Evolutionary conservation across 1,140 invertebrate species (phyloP), one percentile per base, ranked within the genome.

Genomic region (Ditylenchus dipsaci): DNA sequence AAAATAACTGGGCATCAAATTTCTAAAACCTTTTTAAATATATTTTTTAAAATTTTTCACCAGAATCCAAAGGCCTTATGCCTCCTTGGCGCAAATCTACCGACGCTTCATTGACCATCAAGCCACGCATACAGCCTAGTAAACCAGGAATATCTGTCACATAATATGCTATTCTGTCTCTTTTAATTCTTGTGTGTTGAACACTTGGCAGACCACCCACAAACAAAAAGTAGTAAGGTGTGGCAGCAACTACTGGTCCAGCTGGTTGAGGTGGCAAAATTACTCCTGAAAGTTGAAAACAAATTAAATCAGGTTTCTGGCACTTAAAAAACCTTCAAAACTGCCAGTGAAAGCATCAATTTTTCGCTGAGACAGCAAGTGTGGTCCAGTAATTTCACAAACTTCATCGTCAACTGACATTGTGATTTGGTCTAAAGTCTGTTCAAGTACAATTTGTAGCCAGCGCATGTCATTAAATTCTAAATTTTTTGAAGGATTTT

Each of bases 391-490:
- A 26, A 74, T 74, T 23, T 71, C 68, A 33, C 75, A 76, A 17
- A 61, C 63, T 19, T 75, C 65, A 59, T 78, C 75, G 38, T 76
- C 76, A 5, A 76, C 75, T 19, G 56, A 30, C 7, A 76, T 49
- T 42, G 66, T 33, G 8, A 57, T 65, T 19, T 57, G 65, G 8
- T 63, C 58, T 26, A 26, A n/a, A 23, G 33, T 74, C 23, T 60
- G 60, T 56, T 71, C 72, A 26, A 76, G 57, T 1, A 76, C 43
- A n/a, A 76, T 59, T 49, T 76, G 75, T n/a, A 75, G 47, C 75
- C 75, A 76, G n/a, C 76, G 73, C 75, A 76, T 76, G 72, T 76
- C 67, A 42, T 68, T 78, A 69, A 76, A 76, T 63, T 74, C 75
- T 76, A n/a, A n/a, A n/a, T n/a, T n/a, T n/a, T n/a, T n/a, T n/a